Percentiles rank a stretch among this genome's conserved stretches.
Evolutionary conservation across 2,113 vertebrate genomes (phyloP).

Genomic region (Sisor rabdophorus): DNA sequence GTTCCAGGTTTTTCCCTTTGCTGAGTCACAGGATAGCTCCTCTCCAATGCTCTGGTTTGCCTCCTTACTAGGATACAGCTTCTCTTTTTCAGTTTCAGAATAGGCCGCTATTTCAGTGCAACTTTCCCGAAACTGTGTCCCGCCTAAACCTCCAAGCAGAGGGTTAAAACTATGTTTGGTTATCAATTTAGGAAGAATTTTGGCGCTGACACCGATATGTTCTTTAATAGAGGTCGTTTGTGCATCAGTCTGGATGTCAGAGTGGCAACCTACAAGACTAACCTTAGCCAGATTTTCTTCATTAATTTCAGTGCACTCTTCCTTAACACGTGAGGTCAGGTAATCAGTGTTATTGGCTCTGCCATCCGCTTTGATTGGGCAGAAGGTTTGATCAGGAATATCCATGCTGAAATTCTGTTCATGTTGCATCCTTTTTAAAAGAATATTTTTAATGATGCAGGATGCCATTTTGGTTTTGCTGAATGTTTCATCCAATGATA

Average conservation of each 20-base stretch:
- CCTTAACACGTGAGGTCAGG: conserved; percentile 40
- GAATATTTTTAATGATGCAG: conserved; percentile 76
- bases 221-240: conserved; percentile 30
- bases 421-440: conserved; percentile 81
- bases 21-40: conserved; percentile 49
- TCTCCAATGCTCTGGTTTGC: conserved; percentile 26
- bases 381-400: conserved; percentile 35
- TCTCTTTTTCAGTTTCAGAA: conserved; percentile 42
- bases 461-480: conserved; percentile 76
- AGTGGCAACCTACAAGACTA: conserved; percentile 50
- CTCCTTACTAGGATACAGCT: conserved; percentile 32
- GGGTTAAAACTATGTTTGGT: conserved; percentile 42
- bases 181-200: conserved; percentile 36
- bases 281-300: conserved; percentile 28
- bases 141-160: conserved; percentile 8
- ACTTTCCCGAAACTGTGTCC: conserved; percentile 27
- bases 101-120: conserved; percentile 41
- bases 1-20: conserved; percentile 43
- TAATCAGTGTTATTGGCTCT: conserved; percentile 15
- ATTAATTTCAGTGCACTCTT: conserved; percentile 22
- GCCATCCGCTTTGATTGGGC: conserved; percentile 22
- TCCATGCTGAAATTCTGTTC: conserved; percentile 65
- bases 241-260: conserved; percentile 15
- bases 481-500: conserved; percentile 73
- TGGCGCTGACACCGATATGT: conserved; percentile 20